Base-by-base conservation (phyloP, 2,797 vertebrate genomes). In the Lutjanus campechanus region DNA sequence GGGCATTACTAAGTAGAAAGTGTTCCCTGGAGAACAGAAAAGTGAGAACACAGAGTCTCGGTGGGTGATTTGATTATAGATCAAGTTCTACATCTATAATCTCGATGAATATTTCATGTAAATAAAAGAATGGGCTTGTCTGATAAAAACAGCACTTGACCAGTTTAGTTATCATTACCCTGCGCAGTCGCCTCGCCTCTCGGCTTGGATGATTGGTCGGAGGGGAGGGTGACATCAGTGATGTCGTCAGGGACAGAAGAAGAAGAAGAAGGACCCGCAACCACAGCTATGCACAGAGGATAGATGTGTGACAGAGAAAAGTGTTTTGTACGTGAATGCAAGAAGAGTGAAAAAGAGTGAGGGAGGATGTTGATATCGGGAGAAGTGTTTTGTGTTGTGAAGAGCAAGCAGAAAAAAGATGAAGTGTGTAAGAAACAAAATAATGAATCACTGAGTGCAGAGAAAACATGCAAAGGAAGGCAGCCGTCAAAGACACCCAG, bases 1-100 rank as follows among this genome's bases (percentile, higher is more conserved):
- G 0, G 95, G 95, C 94, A 96, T 84, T 4, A 95, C 92, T 89
- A 96, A 50, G 87, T 95, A 96, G 93, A 96, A 96, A 0, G 79
- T 83, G 91, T 96, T 96, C 29, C 95, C 96, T 96, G 1, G 3
- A 59, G 72, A 0, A 13, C 15, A 76, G 25, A 60, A 0, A 60
- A 0, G 46, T 3, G 63, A 47, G 2, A 7, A 50, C 5, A 17
- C n/a, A 17, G 7, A 2, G 40, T 12, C n/a, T 13, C 0, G 6
- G 7, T 56, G 17, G 74, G 16, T 44, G 60, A 61, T 6, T 7
- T 12, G 5, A 22, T 25, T 36, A n/a, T 1, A 71, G 15, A 20
- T 29, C 16, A 43, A 7, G 58, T 41, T 22, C 19, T 43, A 7
- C 11, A 7, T 41, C 1, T 25, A 9, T 25, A 13, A 44, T 53